Conservation (phyloP, 2,113 vertebrate genomes). For the Centropristis striata region DNA sequence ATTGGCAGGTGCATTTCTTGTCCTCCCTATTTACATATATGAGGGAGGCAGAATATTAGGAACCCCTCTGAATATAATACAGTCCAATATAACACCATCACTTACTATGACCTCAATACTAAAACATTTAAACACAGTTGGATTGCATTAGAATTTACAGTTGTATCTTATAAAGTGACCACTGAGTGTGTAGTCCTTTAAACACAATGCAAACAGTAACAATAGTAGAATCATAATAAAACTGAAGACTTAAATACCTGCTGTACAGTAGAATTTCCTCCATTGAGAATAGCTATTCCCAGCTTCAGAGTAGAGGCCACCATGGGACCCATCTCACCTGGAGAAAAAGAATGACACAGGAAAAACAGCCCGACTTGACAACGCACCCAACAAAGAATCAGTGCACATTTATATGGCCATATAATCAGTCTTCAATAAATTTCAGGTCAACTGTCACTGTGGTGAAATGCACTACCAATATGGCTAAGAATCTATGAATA, state of each 20-base stretch:
- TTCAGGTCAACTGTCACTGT: no score
- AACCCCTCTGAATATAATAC: background rate
- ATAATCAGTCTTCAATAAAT: no score
- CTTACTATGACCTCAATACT: background rate
- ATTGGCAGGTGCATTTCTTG: background rate
- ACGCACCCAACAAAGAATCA: no score
- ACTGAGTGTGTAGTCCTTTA: background rate
- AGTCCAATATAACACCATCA: background rate
- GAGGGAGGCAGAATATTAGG: background rate
- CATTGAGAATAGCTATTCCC: conserved; percentile 95
- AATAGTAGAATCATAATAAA: background rate
- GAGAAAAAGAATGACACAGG: background rate
- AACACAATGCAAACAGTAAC: background rate
- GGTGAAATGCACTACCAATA: no score
- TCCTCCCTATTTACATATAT: background rate
- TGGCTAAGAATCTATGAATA: no score
- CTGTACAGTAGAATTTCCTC: conserved; percentile 97
- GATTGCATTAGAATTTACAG: no score
- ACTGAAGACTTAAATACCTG: conserved; percentile 78
- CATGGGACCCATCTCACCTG: conserved; percentile 97
- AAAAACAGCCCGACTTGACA: background rate
- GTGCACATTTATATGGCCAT: no score
- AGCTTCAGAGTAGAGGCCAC: conserved; percentile 96
- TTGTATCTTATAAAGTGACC: background rate
- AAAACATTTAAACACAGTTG: background rate